Evolutionary conservation across 2,113 vertebrate species (phyloP).

Genomic region (Macrotis lagotis): DNA sequence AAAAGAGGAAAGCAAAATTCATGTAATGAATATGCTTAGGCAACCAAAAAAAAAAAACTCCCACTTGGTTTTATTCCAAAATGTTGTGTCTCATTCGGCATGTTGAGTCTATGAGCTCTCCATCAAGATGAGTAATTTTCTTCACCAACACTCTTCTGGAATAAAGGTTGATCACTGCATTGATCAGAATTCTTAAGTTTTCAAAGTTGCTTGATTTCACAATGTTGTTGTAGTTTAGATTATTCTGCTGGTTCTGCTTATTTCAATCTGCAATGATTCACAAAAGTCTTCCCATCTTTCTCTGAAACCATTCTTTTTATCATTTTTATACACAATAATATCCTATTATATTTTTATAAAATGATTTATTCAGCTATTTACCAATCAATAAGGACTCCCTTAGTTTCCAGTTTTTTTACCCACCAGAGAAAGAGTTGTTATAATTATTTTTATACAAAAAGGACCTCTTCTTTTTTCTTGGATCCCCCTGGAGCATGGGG

Average conservation of each 20-base stretch:
- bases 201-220: neutral
- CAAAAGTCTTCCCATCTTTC: neutral
- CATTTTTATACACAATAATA: neutral
- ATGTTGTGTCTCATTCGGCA: neutral
- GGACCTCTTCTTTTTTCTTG: neutral
- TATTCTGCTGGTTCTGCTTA: neutral
- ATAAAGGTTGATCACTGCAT: neutral
- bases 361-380: neutral
- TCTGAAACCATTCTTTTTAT: neutral
- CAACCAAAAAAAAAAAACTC: neutral
- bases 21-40: neutral
- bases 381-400: neutral
- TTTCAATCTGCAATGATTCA: neutral
- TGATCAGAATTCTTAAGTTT: neutral
- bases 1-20: neutral
- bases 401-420: neutral
- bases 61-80: neutral
- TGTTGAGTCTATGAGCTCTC: neutral
- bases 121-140: neutral
- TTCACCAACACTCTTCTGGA: neutral
- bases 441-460: neutral
- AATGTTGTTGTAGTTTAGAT: neutral
- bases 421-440: neutral
- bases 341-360: neutral
- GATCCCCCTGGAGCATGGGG: neutral